Evolutionary conservation across 1,140 invertebrate genomes (phyloP), one percentile per base, ranked within the genome.

Genomic region (Phocides pigmalion): DNA sequence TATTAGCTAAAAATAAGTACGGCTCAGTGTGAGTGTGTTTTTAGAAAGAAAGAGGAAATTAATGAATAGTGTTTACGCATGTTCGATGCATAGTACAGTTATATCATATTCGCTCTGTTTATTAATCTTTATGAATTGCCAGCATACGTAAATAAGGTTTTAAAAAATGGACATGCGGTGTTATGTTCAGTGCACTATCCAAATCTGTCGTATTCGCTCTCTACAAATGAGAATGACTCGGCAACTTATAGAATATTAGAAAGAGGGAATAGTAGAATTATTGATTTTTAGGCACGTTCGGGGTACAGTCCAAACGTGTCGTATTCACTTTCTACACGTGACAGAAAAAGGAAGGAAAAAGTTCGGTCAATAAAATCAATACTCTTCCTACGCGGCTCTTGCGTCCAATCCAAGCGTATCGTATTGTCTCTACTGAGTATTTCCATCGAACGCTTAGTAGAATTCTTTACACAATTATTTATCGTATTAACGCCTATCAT

Each of bases 251-350:
- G 89, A 84, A 77, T n/a, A n/a, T n/a, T n/a, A n/a, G n/a, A n/a
- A n/a, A n/a, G n/a, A n/a, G n/a, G n/a, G n/a, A n/a, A n/a, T 0
- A 85, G 86, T 50, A 74, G 92, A 14, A 68, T 90, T 4, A 72
- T 77, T 0, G 82, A 81, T 0, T 89, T 91, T 49, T 92, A 90
- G 64, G 63, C 78, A 5, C 76, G 76, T 39, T 59, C 84, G 1
- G 81, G 91, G 2, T 89, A 80, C 70, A 91, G 88, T 39, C 90
- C 91, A 0, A 92, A 92, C 61, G 87, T 91, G 17, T 92, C 90
- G 6, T 92, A 90, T 62, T 81, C 74, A 0, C 51, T 92, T 25
- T 88, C 89, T 0, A 81, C 88, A 1, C n/a, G n/a, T n/a, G n/a
- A n/a, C n/a, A n/a, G n/a, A n/a, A n/a, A n/a, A n/a, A n/a, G n/a